Percentiles rank a stretch among this genome's conserved stretches.
Conservation (phyloP, 2,797 vertebrate species). For the Gymnoscopelus braueri region DNA sequence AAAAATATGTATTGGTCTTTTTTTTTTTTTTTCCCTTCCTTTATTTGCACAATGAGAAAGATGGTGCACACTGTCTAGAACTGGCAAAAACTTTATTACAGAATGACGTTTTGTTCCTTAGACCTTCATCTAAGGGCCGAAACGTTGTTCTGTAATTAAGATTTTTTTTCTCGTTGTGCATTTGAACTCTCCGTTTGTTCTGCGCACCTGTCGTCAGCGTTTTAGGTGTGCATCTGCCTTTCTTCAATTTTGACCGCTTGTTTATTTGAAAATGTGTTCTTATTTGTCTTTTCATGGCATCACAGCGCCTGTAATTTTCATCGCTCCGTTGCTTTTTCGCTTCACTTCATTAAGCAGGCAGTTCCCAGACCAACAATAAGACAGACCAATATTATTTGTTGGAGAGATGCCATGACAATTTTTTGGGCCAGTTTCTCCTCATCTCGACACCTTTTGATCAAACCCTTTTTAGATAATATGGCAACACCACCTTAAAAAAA, state of each 20-base stretch:
- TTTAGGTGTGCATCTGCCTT: background rate
- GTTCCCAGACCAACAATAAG: slow-evolving; percentile 20
- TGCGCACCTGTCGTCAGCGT: too few species aligned
- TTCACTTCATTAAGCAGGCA: slow-evolving; percentile 19
- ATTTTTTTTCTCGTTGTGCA: too few species aligned
- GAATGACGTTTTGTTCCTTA: too few species aligned
- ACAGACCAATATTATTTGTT: background rate
- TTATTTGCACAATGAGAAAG: background rate
- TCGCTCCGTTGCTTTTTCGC: slow-evolving; percentile 8
- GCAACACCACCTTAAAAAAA: slow-evolving; percentile 45
- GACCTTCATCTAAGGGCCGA: too few species aligned
- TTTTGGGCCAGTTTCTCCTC: slow-evolving; percentile 10
- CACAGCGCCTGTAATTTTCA: slow-evolving; percentile 22
- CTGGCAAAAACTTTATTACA: too few species aligned
- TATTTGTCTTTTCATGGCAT: slow-evolving; percentile 27
- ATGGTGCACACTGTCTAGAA: too few species aligned
- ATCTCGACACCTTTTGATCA: slow-evolving; percentile 22
- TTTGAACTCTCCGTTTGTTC: too few species aligned
- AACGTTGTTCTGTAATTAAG: too few species aligned
- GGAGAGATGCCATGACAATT: slow-evolving; percentile 49
- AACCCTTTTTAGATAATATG: slow-evolving; percentile 48
- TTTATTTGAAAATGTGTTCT: background rate
- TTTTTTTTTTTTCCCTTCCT: background rate
- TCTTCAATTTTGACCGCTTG: background rate
- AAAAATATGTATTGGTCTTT: slow-evolving; percentile 6